Conservation (phyloP, 2,888 invertebrate species). For the Pomacea canaliculata region DNA sequence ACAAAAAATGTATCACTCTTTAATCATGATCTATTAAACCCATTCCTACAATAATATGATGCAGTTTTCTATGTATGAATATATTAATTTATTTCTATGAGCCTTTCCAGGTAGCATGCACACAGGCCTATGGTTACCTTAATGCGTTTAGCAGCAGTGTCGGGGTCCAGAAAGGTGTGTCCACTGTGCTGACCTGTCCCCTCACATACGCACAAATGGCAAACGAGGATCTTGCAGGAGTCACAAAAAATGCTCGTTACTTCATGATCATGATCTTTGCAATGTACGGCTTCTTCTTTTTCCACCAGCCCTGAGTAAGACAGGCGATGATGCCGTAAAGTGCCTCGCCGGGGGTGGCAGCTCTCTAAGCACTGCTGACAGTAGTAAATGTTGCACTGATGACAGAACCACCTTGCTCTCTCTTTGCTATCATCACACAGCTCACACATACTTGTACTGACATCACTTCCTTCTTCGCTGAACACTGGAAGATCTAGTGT, state of each 20-base stretch:
- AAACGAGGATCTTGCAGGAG: constrained; percentile 57
- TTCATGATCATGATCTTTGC: constrained; percentile 57
- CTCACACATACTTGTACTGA: constrained; percentile 28
- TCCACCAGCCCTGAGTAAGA: constrained; percentile 37
- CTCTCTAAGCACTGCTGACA: constrained; percentile 59
- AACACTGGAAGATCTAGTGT: constrained; percentile 34
- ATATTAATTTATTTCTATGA: too few species aligned
- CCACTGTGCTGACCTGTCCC: constrained; percentile 63
- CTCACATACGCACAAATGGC: constrained; percentile 65
- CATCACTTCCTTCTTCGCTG: constrained; percentile 31
- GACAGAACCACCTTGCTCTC: constrained; percentile 58
- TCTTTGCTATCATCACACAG: constrained; percentile 46
- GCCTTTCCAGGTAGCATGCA: not conserved
- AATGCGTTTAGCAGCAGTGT: constrained; percentile 57
- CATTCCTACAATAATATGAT: too few species aligned
- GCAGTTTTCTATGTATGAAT: too few species aligned
- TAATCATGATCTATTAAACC: too few species aligned
- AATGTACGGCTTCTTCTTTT: constrained; percentile 42
- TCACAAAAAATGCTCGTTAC: constrained; percentile 61
- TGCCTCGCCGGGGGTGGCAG: constrained; percentile 60
- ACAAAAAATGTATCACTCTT: too few species aligned
- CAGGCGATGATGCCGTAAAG: constrained; percentile 54
- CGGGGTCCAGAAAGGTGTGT: constrained; percentile 61
- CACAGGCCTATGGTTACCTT: constrained; percentile 44
- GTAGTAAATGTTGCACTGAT: constrained; percentile 63